A percentile compares a stretch with the other conserved stretches of the same genome.
Evolutionary conservation across 2,888 invertebrate genomes (phyloP).

Genomic region (Sesia bembeciformis): DNA sequence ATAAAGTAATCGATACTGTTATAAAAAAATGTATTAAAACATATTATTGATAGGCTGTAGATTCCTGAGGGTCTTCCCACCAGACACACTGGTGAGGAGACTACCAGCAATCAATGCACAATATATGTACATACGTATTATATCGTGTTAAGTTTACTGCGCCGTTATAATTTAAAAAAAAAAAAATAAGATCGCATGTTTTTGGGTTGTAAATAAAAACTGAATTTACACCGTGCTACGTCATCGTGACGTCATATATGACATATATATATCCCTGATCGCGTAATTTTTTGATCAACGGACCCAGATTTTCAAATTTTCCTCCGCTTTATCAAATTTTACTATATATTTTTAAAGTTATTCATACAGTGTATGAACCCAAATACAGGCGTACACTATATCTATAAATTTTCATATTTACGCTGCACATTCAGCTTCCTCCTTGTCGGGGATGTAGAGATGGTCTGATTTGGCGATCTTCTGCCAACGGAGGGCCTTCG

Average conservation of each 20-base stretch:
- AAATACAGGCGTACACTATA: neutral
- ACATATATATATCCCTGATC: neutral
- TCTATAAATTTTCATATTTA: constrained; percentile 13
- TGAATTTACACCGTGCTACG: constrained; percentile 23
- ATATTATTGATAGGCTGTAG: no score
- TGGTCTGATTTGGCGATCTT: constrained; percentile 59
- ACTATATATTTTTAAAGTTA: neutral
- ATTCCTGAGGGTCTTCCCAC: no score
- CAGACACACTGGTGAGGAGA: no score
- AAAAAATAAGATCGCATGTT: no score
- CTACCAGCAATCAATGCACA: no score
- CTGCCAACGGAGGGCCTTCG: constrained; percentile 60
- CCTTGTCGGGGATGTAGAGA: constrained; percentile 46
- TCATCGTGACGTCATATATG: no score
- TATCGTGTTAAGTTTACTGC: no score
- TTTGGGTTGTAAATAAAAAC: neutral
- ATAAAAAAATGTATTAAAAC: no score
- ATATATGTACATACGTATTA: no score
- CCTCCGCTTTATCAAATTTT: no score
- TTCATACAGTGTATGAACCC: neutral
- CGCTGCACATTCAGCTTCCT: constrained; percentile 22
- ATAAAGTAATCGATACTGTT: no score
- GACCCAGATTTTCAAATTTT: neutral
- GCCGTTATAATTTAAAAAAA: no score
- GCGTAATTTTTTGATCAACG: neutral